These are phyloP conservation scores for Lepilemur ruficaudatus DNA, from an alignment of 2,797 vertebrate species.

Conservation along the genomic window DNA sequence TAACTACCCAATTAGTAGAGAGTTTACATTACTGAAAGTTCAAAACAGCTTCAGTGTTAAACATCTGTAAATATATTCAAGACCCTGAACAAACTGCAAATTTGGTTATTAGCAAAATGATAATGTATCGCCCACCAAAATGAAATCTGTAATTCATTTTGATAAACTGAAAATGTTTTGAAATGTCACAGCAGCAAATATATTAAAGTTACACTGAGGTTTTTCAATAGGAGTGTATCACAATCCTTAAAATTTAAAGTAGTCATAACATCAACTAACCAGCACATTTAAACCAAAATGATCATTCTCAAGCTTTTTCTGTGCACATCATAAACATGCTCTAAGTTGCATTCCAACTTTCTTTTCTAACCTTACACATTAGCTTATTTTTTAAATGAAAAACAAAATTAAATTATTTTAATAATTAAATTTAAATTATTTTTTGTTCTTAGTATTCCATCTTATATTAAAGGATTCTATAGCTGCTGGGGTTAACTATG, in stretches of 20 bases:
- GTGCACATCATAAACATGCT: conserved; percentile 97
- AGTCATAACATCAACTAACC: conserved; percentile 91
- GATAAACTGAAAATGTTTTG: conserved; percentile 87
- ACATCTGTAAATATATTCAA: conserved; percentile 88
- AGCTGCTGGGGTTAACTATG: conserved; percentile 83
- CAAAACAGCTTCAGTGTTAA: conserved; percentile 92
- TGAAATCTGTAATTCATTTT: conserved; percentile 86
- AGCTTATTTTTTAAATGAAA: conserved; percentile 87
- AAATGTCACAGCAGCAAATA: conserved; percentile 95
- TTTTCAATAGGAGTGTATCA: conserved; percentile 92
- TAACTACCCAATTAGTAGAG: conserved; percentile 86
- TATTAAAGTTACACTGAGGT: conserved; percentile 94
- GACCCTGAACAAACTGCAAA: conserved; percentile 95
- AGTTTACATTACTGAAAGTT: conserved; percentile 85
- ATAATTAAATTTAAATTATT: conserved; percentile 86
- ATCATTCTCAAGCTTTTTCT: conserved; percentile 93
- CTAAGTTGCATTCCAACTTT: conserved; percentile 93
- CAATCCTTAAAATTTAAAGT: conserved; percentile 89
- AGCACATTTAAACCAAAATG: conserved; percentile 90
- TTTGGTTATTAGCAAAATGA: conserved; percentile 97
- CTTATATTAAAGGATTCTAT: conserved; percentile 86
- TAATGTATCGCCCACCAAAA: conserved; percentile 87
- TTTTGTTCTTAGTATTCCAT: conserved; percentile 88
- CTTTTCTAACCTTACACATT: conserved; percentile 90
- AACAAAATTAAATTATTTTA: conserved; percentile 86